A percentile compares a stretch with the other conserved stretches of the same genome.
Evolutionary conservation across 2,113 vertebrate genomes (phyloP).

Genomic region (Thunnus maccoyii): DNA sequence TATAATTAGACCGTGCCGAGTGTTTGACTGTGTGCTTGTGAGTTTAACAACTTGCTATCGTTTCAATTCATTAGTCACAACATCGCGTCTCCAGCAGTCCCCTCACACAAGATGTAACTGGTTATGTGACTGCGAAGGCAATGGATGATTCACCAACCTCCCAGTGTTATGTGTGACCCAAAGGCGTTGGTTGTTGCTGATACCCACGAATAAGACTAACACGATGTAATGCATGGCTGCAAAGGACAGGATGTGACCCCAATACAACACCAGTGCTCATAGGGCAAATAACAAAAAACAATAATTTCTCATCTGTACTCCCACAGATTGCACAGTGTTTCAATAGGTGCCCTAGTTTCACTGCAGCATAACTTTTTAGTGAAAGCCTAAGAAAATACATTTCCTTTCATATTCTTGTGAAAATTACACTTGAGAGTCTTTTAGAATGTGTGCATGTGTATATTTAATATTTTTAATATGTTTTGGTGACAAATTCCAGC

Average conservation of each 20-base stretch:
- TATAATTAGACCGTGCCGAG: constrained; percentile 21
- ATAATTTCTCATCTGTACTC: constrained; percentile 28
- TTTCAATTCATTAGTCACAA: constrained; percentile 49
- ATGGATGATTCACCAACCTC: constrained; percentile 56
- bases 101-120: constrained; percentile 28
- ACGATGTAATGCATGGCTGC: constrained; percentile 30
- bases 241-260: constrained; percentile 30
- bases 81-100: constrained; percentile 20
- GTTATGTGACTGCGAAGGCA: constrained; percentile 40
- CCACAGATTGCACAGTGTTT: constrained; percentile 5
- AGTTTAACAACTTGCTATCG: constrained; percentile 24
- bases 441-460: not conserved
- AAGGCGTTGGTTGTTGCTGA: constrained; percentile 48
- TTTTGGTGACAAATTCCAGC: not conserved
- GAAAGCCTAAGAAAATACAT: not conserved
- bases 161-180: constrained; percentile 50
- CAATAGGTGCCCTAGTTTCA: constrained; percentile 1
- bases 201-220: constrained; percentile 46
- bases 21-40: not conserved
- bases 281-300: constrained; percentile 21
- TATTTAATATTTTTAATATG: not conserved
- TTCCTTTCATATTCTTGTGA: not conserved
- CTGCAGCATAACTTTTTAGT: not conserved
- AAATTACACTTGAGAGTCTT: not conserved
- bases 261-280: not conserved